Percentiles rank a stretch among this genome's conserved stretches.
Conservation (phyloP, 2,888 invertebrate genomes). For the Neoscelio sp. region DNA sequence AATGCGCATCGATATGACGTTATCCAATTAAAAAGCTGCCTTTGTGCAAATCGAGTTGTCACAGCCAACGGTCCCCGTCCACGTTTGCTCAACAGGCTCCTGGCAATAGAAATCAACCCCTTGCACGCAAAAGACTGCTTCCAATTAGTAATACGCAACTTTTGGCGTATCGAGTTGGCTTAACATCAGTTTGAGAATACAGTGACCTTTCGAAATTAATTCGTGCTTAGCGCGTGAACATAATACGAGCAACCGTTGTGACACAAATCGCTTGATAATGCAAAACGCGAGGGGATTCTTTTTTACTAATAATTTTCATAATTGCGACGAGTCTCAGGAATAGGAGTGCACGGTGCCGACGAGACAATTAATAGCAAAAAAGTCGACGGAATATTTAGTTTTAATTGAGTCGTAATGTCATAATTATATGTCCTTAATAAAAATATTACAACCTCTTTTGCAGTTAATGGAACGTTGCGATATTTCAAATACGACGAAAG, state of each 20-base stretch:
- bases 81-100: slow-evolving; percentile 53
- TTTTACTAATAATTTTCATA: slow-evolving; percentile 3
- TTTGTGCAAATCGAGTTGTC: slow-evolving; percentile 77
- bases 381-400: background rate
- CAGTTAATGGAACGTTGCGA: background rate
- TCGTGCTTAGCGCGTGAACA: slow-evolving; percentile 1
- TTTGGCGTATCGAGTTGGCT: slow-evolving; percentile 70
- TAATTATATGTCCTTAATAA: slow-evolving; percentile 18
- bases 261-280: slow-evolving; percentile 2
- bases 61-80: slow-evolving; percentile 69
- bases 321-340: slow-evolving; percentile 16
- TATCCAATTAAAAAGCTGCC: slow-evolving; percentile 81
- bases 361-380: slow-evolving; percentile 18
- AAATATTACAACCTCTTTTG: background rate
- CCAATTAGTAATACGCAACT: slow-evolving; percentile 75
- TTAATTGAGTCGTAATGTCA: slow-evolving; percentile 23
- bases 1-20: slow-evolving; percentile 78
- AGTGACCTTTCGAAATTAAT: slow-evolving; percentile 42
- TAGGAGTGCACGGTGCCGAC: slow-evolving; percentile 7
- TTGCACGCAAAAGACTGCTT: slow-evolving; percentile 73
- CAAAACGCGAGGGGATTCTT: background rate
- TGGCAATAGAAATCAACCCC: slow-evolving; percentile 73
- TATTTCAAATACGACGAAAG: background rate
- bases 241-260: background rate
- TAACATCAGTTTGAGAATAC: slow-evolving; percentile 55